Evolutionary conservation across 2,888 invertebrate genomes (phyloP).

Genomic region (Drosophila greeni): DNA sequence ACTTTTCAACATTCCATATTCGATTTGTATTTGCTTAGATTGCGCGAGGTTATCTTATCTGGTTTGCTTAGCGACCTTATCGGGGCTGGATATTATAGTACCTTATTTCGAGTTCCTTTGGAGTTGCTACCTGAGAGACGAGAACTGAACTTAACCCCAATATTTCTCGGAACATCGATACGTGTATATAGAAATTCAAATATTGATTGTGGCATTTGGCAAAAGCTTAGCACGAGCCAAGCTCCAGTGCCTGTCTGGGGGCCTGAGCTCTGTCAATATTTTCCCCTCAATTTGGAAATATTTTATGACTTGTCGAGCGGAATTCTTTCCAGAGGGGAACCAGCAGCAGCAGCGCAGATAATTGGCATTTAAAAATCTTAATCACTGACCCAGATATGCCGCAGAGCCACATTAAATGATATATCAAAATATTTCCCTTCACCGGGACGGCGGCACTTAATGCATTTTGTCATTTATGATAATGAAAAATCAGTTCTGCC

Average conservation of each 20-base stretch:
- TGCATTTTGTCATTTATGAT: conserved; percentile 69
- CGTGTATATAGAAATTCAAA: conserved; percentile 23
- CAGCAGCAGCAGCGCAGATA: conserved; percentile 4
- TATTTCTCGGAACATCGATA: conserved; percentile 48
- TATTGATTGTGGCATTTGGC: conserved; percentile 51
- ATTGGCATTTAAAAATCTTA: conserved; percentile 30
- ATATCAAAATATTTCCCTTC: conserved; percentile 42
- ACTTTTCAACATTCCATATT: conserved; percentile 26
- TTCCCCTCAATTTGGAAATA: conserved; percentile 14
- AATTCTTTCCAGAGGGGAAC: conserved; percentile 12
- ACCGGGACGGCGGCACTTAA: conserved; percentile 34
- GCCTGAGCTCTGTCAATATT: conserved; percentile 53
- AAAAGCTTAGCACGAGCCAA: conserved; percentile 67
- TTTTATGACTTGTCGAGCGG: conserved; percentile 18
- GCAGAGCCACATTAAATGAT: conserved; percentile 21
- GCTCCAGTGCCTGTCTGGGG: conserved; percentile 13
- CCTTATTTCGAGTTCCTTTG: conserved; percentile 2
- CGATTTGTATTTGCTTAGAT: conserved; percentile 61
- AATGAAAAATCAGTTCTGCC: conserved; percentile 63
- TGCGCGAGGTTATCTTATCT: conserved; percentile 50
- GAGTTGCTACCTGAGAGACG: conserved; percentile 51
- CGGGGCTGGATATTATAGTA: conserved; percentile 17
- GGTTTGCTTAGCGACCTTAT: conserved; percentile 49
- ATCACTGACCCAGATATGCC: conserved; percentile 42
- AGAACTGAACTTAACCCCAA: conserved; percentile 68